Conservation (phyloP, 1,140 invertebrate genomes). For the Spodoptera frugiperda region DNA sequence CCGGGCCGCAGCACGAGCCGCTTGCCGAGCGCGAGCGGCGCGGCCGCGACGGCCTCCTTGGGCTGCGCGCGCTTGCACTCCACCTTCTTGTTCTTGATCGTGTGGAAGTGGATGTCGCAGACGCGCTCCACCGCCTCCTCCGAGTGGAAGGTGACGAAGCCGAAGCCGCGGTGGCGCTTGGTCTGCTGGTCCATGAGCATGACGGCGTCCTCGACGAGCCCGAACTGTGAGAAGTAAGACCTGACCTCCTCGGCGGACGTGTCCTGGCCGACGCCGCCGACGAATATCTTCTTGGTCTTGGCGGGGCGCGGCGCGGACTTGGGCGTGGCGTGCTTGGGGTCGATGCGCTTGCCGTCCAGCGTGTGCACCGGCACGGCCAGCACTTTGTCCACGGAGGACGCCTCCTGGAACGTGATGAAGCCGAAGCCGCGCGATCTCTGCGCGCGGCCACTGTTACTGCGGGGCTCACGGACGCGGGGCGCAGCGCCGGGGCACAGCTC, state of each 20-base stretch:
- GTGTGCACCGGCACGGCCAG: conserved; percentile 93
- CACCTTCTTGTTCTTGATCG: conserved; percentile 97
- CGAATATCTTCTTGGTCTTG: conserved; percentile 97
- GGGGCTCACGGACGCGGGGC: background rate
- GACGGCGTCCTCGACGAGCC: conserved; percentile 96
- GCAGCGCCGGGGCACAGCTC: background rate
- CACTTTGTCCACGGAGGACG: conserved; percentile 95
- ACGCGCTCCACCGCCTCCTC: conserved; percentile 96
- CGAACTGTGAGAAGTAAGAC: conserved; percentile 96
- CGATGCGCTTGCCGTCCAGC: conserved; percentile 97
- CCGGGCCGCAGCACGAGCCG: conserved; percentile 78
- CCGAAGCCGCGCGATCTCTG: conserved; percentile 97
- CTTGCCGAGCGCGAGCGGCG: conserved; percentile 81
- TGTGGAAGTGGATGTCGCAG: conserved; percentile 97
- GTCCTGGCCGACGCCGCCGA: conserved; percentile 96
- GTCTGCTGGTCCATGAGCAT: conserved; percentile 98
- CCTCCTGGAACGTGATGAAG: conserved; percentile 97
- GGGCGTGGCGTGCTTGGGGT: conserved; percentile 96
- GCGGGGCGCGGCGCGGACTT: conserved; percentile 95
- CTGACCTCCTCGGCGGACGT: conserved; percentile 96
- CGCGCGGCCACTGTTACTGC: conserved; percentile 67
- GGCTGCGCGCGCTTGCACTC: conserved; percentile 97
- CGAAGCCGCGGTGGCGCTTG: conserved; percentile 95
- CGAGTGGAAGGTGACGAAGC: conserved; percentile 96
- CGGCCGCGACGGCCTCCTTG: conserved; percentile 93